Conservation (phyloP, 2,888 invertebrate genomes). For the Amphipoea oculea region DNA sequence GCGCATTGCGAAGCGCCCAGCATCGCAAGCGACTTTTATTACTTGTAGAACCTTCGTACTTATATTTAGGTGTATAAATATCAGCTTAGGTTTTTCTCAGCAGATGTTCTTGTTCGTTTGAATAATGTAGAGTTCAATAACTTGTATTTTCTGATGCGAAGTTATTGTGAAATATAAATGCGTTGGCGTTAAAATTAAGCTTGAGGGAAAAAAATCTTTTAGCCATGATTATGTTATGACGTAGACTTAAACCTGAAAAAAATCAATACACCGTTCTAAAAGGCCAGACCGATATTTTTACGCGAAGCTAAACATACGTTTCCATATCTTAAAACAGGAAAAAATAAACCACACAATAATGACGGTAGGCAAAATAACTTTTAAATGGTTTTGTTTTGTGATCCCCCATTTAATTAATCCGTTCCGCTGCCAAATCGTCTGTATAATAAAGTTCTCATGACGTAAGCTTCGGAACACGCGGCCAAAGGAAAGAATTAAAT, state of each 20-base stretch:
- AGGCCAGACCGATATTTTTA: slow-evolving; percentile 9
- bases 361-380: slow-evolving; percentile 65
- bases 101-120: slow-evolving; percentile 24
- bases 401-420: slow-evolving; percentile 65
- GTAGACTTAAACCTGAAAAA: not conserved
- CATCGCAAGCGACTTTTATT: slow-evolving; percentile 59
- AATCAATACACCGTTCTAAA: not conserved
- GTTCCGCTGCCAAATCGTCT: slow-evolving; percentile 67
- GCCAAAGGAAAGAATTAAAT: slow-evolving; percentile 53
- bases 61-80: slow-evolving; percentile 55
- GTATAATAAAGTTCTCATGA: slow-evolving; percentile 66
- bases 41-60: slow-evolving; percentile 47
- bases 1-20: slow-evolving; percentile 59
- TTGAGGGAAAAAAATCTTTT: too few relatives aligned
- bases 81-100: slow-evolving; percentile 51
- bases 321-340: slow-evolving; percentile 31
- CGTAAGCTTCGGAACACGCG: slow-evolving; percentile 62
- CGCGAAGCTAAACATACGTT: slow-evolving; percentile 21
- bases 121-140: slow-evolving; percentile 42
- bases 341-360: slow-evolving; percentile 62
- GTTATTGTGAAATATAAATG: not conserved
- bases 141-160: slow-evolving; percentile 5
- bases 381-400: slow-evolving; percentile 66
- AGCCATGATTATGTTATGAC: not conserved
- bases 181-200: not conserved